Conservation (phyloP, 2,113 vertebrate species). For the Limnothrissa miodon region DNA sequence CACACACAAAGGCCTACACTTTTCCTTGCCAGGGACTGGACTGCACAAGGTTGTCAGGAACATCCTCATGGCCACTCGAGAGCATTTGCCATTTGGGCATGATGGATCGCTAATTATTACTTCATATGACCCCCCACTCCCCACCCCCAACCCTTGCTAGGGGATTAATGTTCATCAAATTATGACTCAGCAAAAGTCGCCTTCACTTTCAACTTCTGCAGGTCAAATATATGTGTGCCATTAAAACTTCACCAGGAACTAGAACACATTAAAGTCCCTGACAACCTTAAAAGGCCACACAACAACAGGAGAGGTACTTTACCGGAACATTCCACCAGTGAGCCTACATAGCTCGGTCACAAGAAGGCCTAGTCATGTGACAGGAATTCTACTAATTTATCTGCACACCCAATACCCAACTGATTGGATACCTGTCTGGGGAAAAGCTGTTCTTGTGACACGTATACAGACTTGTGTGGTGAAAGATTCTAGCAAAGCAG, state of each 20-base stretch:
- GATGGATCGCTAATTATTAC: not conserved
- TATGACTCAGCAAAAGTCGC: not conserved
- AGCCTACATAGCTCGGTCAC: not conserved
- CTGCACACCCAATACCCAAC: not conserved
- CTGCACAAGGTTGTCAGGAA: slow-evolving; percentile 51
- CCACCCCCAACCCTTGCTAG: not conserved
- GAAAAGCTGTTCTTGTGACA: not conserved
- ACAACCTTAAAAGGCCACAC: not conserved
- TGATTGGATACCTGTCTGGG: not conserved
- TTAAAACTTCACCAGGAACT: not conserved
- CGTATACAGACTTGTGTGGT: slow-evolving; percentile 12
- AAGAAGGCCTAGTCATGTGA: not conserved
- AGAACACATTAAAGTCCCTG: not conserved
- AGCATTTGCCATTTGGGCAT: not conserved
- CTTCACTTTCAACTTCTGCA: not conserved
- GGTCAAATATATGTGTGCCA: not conserved
- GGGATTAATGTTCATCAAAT: not conserved
- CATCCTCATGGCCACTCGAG: not conserved
- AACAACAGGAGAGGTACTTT: not conserved
- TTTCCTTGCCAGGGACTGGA: slow-evolving; percentile 36
- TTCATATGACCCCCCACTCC: not conserved
- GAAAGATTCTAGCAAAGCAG: slow-evolving; percentile 36
- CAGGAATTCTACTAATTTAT: not conserved
- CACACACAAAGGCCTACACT: not conserved
- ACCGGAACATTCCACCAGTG: slow-evolving; percentile 14